Evolutionary conservation across 2,888 invertebrate species (phyloP).

Genomic region (Leptopilina syphax): DNA sequence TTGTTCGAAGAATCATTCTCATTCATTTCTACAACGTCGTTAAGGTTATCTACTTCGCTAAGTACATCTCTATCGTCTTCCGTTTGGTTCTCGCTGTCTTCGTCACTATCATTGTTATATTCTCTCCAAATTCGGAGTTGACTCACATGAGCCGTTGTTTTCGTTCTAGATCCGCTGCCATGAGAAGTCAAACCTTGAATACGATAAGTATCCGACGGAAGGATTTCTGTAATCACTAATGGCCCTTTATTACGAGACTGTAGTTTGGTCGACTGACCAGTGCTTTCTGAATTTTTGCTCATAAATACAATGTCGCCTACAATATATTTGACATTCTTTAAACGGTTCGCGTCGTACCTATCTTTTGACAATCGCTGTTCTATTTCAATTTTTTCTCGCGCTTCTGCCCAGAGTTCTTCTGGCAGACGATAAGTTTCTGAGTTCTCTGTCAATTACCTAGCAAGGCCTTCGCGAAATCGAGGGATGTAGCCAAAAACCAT

Average conservation of each 20-base stretch:
- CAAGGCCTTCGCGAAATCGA: not conserved
- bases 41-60: not conserved
- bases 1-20: not conserved
- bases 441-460: not conserved
- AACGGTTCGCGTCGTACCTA: constrained; percentile 18
- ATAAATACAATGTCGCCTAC: constrained; percentile 32
- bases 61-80: not conserved
- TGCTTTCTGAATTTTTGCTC: not conserved
- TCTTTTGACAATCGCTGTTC: constrained; percentile 37
- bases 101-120: constrained; percentile 3
- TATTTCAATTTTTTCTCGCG: constrained; percentile 7
- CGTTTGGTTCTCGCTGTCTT: not conserved
- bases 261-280: constrained; percentile 26
- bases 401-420: constrained; percentile 18
- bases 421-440: constrained; percentile 5
- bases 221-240: not conserved
- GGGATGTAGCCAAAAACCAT: constrained; percentile 12
- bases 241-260: constrained; percentile 12
- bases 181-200: not conserved
- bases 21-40: not conserved
- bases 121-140: constrained; percentile 10
- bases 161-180: not conserved
- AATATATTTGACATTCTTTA: constrained; percentile 35
- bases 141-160: constrained; percentile 23
- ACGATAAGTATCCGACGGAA: constrained; percentile 23